These are phyloP conservation scores for Drosophila infuscata DNA, from an alignment of 2,888 invertebrate species.

Conservation along the genomic window DNA sequence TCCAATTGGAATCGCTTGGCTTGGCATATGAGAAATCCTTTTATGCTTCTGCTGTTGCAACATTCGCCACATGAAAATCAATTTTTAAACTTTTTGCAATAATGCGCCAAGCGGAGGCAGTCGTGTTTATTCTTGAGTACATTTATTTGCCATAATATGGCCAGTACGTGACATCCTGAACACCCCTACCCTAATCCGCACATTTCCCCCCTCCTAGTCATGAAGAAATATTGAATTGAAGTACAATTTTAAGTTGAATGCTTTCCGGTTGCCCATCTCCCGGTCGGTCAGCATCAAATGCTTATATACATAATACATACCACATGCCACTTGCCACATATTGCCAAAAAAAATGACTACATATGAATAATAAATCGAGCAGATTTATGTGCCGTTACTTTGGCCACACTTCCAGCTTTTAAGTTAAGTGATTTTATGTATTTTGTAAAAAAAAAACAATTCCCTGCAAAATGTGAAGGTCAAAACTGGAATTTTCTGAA, in stretches of 20 bases:
- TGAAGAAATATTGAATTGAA: slow-evolving; percentile 62
- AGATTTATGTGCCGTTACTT: slow-evolving; percentile 69
- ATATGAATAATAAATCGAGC: slow-evolving; percentile 79
- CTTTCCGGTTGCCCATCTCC: slow-evolving; percentile 5
- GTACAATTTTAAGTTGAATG: slow-evolving; percentile 51
- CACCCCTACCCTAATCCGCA: neutral
- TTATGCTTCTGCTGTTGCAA: slow-evolving; percentile 55
- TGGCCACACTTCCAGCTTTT: slow-evolving; percentile 62
- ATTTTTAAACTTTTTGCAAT: slow-evolving; percentile 78
- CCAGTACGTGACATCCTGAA: slow-evolving; percentile 62
- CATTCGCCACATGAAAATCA: slow-evolving; percentile 71
- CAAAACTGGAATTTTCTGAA: slow-evolving; percentile 1
- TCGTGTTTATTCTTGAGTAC: slow-evolving; percentile 71
- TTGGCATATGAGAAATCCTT: slow-evolving; percentile 69
- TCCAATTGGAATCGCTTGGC: slow-evolving; percentile 62
- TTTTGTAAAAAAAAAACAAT: slow-evolving; percentile 7
- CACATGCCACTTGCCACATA: slow-evolving; percentile 17
- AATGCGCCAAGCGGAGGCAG: slow-evolving; percentile 43
- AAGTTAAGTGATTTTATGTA: slow-evolving; percentile 78
- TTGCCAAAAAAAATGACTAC: slow-evolving; percentile 54
- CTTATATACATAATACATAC: slow-evolving; percentile 6
- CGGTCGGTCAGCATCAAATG: slow-evolving; percentile 21
- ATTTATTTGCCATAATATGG: slow-evolving; percentile 83
- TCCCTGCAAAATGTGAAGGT: slow-evolving; percentile 31
- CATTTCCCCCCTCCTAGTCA: neutral